A percentile compares a stretch with the other conserved stretches of the same genome.
phyloP scores from a whole-genome alignment of 2,113 vertebrate genomes.

The Xenopus laevis region DNA sequence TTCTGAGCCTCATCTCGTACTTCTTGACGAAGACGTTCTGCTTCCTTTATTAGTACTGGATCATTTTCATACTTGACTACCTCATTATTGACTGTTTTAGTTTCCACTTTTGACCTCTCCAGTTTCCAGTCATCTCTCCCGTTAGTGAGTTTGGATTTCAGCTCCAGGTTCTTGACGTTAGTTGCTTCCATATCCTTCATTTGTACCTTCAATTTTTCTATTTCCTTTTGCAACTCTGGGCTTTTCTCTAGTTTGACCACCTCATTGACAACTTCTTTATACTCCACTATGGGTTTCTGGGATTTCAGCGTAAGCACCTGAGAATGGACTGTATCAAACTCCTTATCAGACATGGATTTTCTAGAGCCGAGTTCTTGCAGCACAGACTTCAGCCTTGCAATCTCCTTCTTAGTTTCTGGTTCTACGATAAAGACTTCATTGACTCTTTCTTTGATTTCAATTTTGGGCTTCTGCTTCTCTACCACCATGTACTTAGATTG shows the following conservation, averaged over 20 bases:
- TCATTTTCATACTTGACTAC: constrained; percentile 85
- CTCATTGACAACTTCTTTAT: constrained; percentile 84
- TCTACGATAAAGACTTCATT: constrained; percentile 82
- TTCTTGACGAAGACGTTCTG: constrained; percentile 79
- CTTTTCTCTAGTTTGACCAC: constrained; percentile 84
- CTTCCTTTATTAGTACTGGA: constrained; percentile 87
- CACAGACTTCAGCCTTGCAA: constrained; percentile 69
- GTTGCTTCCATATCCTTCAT: constrained; percentile 69
- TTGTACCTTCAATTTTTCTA: constrained; percentile 81
- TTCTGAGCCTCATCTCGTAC: constrained; percentile 76
- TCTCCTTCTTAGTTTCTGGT: constrained; percentile 81
- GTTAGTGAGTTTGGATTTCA: constrained; percentile 69
- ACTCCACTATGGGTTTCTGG: constrained; percentile 80
- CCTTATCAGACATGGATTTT: constrained; percentile 61
- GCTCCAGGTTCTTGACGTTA: constrained; percentile 66
- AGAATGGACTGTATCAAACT: constrained; percentile 62
- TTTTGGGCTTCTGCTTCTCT: constrained; percentile 70
- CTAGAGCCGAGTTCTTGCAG: constrained; percentile 67
- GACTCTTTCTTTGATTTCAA: constrained; percentile 86
- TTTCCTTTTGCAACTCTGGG: constrained; percentile 85
- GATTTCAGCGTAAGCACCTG: constrained; percentile 70
- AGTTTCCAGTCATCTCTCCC: constrained; percentile 82
- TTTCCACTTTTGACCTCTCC: constrained; percentile 91
- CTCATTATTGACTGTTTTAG: constrained; percentile 80
- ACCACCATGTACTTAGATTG: constrained; percentile 61